phyloP scores from a whole-genome alignment of 1,140 invertebrate species.

The Hypsibius dujardini region DNA sequence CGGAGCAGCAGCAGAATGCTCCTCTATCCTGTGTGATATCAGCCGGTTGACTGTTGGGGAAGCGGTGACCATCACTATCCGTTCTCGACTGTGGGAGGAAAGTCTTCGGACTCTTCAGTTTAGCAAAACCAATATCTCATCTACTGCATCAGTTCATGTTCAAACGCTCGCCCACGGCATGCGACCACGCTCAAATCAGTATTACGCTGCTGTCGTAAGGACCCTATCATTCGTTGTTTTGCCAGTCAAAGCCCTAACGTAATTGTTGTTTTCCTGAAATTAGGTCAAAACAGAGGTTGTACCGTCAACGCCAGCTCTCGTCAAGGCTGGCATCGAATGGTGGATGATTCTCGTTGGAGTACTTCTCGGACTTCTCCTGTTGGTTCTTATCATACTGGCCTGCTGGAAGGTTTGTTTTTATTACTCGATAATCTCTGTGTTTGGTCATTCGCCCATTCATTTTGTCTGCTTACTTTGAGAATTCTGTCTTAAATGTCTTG shows the following conservation, averaged over 20 bases:
- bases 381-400: background rate
- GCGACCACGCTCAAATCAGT: background rate
- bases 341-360: constrained; percentile 16
- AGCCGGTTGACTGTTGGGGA: background rate
- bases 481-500: background rate
- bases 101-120: constrained; percentile 11
- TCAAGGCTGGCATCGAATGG: background rate
- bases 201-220: background rate
- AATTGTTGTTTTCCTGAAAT: background rate
- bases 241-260: background rate
- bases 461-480: background rate
- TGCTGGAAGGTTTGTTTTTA: constrained; percentile 1
- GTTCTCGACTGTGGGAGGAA: constrained; percentile 10
- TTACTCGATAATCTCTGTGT: background rate
- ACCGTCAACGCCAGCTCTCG: background rate
- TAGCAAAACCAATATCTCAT: background rate
- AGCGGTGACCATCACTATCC: background rate
- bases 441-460: background rate
- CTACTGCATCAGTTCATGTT: background rate
- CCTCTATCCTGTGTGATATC: background rate
- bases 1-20: background rate
- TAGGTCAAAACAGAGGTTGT: background rate
- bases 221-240: background rate
- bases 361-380: background rate
- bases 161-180: background rate